Evolutionary conservation across 2,113 vertebrate species (phyloP), one percentile per base, ranked within the genome.

Genomic region (Clarias macrocephalus): DNA sequence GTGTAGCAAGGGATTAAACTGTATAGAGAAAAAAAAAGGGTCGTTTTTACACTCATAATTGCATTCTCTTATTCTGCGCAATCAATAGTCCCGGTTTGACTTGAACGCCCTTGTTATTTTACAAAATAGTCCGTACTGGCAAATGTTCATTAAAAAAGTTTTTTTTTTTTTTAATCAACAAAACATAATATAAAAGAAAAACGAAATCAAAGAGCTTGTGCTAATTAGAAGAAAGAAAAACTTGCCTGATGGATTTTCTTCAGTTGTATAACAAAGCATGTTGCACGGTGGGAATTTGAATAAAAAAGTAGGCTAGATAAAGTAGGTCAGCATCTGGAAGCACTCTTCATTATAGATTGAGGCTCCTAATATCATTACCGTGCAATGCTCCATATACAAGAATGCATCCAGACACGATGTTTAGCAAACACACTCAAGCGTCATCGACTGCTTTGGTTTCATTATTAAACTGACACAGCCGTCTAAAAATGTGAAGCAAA

Each of bases 251-350:
- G 57, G 9, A 60, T 62, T 81, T 37, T 60, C 28, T 80, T 33
- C 30, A 23, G 30, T 60, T 33, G 60, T 37, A 59, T 37, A 62
- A 81, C 56, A 37, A 62, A 23, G 57, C 57, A 62, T 81, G 19
- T 37, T 42, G 56, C 48, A 28, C 28, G 13, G 75, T 56, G n/a
- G 73, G 54, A 80, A 59, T 80, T 59, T 59, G 52, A 80, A 80
- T 59, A 15, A 13, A 56, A 56, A 82, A 25, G 11, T 63, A 82
- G 57, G 80, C 33, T 82, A 82, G 60, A 82, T 82, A 23, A 82
- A 63, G 59, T 63, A 82, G 80, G 80, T 48, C 80, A 82, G 59
- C 33, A 63, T 82, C 30, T 42, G 80, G 59, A 48, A 63, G 33
- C 59, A 13, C 28, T 33, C 28, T 33, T 28, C 8, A 2, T 81